A percentile compares a stretch with the other conserved stretches of the same genome.
These are phyloP conservation scores for Caenorhabditis japonica DNA, from an alignment of 2,888 invertebrate genomes.

Conservation along the genomic window DNA sequence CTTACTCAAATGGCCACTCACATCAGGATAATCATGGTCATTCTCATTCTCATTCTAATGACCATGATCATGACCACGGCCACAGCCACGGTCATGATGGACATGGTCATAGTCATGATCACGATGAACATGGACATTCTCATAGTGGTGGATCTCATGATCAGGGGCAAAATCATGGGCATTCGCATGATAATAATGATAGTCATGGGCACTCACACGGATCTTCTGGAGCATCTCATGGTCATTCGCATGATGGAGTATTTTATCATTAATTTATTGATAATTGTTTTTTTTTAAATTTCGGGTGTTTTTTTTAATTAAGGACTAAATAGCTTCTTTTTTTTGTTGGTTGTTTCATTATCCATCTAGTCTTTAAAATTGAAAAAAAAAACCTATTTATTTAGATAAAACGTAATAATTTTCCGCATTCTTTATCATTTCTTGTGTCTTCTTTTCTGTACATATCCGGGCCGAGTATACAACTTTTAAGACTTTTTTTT, in stretches of 20 bases:
- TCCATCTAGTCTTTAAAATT: too few relatives aligned
- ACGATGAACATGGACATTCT: constrained; percentile 46
- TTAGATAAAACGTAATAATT: background rate
- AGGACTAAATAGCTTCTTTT: too few relatives aligned
- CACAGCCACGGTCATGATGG: constrained; percentile 3
- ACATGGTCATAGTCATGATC: background rate
- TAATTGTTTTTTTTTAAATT: too few relatives aligned
- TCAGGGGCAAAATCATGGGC: constrained; percentile 41
- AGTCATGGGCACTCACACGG: too few relatives aligned
- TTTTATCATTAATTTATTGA: constrained; percentile 56
- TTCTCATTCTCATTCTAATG: constrained; percentile 32
- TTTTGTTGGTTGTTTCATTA: too few relatives aligned
- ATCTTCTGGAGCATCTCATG: constrained; percentile 43
- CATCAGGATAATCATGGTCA: constrained; percentile 42
- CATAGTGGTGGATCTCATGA: constrained; percentile 31
- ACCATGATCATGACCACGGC: constrained; percentile 4
- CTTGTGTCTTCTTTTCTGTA: constrained; percentile 20
- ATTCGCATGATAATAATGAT: background rate
- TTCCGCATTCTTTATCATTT: background rate
- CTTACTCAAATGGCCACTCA: constrained; percentile 43
- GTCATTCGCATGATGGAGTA: constrained; percentile 64
- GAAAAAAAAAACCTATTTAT: background rate
- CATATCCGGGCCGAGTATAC: constrained; percentile 26
- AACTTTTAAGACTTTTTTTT: too few relatives aligned
- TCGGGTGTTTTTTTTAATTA: too few relatives aligned